phyloP scores from a whole-genome alignment of 2,797 vertebrate species.

The Molossus alvarezi region DNA sequence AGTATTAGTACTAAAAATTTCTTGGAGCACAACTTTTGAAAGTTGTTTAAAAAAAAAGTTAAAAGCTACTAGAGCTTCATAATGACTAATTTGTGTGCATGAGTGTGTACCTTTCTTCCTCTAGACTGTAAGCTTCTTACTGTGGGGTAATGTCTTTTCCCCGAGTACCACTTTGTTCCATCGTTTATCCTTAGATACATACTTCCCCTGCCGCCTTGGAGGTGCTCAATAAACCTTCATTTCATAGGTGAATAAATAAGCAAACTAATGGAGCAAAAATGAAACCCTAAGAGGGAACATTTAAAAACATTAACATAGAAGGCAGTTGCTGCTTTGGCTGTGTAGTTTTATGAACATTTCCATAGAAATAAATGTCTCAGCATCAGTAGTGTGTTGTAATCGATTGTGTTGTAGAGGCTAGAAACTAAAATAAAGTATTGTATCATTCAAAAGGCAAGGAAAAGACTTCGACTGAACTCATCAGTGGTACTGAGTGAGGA shows the following conservation, averaged over 20 bases:
- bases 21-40: neutral
- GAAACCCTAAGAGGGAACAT: neutral
- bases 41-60: neutral
- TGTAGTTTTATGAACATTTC: conserved; percentile 15
- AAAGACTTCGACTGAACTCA: neutral
- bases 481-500: neutral
- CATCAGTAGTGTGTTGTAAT: neutral
- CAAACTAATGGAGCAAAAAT: neutral
- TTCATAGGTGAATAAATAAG: neutral
- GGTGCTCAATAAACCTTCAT: neutral
- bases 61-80: neutral
- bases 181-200: neutral
- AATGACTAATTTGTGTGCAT: neutral
- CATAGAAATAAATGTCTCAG: neutral
- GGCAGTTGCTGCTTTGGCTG: neutral
- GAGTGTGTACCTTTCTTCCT: neutral
- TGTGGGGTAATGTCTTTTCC: neutral
- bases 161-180: neutral
- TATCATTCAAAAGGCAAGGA: neutral
- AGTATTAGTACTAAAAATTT: neutral
- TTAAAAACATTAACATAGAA: neutral
- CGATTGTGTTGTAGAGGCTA: neutral
- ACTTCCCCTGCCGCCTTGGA: neutral
- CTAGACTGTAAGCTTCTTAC: neutral
- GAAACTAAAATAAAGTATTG: neutral